phyloP scores from a whole-genome alignment of 2,888 invertebrate genomes.

The Drosophila setosimentum region DNA sequence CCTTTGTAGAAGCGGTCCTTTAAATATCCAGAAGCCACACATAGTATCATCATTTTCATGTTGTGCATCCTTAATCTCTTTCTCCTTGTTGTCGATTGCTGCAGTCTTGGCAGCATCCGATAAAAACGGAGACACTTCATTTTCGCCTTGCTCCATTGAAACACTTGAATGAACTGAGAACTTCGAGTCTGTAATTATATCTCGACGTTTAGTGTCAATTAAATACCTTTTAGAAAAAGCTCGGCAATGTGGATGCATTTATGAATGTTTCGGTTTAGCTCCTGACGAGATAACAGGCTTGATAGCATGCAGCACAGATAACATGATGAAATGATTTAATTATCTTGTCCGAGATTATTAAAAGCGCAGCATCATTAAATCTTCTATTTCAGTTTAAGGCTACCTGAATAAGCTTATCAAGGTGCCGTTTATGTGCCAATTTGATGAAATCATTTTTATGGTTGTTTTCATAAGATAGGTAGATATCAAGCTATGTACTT shows the following conservation, averaged over 20 bases:
- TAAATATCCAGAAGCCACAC: conserved; percentile 88
- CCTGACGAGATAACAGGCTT: not conserved
- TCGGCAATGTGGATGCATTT: conserved; percentile 2
- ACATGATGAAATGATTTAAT: not conserved
- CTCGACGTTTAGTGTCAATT: conserved; percentile 3
- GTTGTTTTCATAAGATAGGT: not conserved
- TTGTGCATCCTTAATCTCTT: conserved; percentile 1
- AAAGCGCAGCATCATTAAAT: not conserved
- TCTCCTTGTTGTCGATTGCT: not conserved
- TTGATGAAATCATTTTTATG: not conserved
- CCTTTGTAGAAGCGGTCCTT: conserved; percentile 87
- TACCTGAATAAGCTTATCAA: not conserved
- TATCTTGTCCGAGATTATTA: not conserved
- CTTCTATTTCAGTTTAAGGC: not conserved
- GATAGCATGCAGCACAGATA: not conserved
- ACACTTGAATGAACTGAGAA: conserved; percentile 1
- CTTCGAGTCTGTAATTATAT: not conserved
- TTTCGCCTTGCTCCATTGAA: conserved; percentile 1
- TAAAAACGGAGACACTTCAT: conserved; percentile 34
- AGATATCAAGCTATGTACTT: not conserved
- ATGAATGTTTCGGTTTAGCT: conserved; percentile 1
- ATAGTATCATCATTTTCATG: conserved; percentile 57
- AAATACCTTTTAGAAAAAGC: not conserved
- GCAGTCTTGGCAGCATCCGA: not conserved
- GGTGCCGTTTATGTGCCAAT: not conserved